Percentiles rank a stretch among this genome's conserved stretches.
Evolutionary conservation across 1,140 invertebrate species (phyloP).

Genomic region (Drosophila jambulina): DNA sequence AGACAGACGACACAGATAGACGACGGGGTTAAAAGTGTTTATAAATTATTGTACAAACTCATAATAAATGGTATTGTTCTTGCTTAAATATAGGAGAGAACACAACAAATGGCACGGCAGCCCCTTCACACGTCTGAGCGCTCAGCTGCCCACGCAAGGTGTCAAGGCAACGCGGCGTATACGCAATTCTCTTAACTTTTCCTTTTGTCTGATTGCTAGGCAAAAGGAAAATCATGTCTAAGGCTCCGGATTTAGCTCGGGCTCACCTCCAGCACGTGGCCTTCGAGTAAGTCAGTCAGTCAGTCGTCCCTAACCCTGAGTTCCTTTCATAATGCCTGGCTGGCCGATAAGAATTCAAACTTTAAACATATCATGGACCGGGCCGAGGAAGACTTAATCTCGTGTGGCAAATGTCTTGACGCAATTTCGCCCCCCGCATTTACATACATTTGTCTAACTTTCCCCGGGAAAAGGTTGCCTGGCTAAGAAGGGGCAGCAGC

Average conservation of each 20-base stretch:
- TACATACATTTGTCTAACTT: conserved; percentile 75
- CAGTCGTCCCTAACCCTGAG: neutral
- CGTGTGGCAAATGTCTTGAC: conserved; percentile 71
- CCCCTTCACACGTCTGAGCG: neutral
- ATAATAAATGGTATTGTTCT: conserved; percentile 50
- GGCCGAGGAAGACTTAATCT: conserved; percentile 57
- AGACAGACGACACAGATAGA: conserved; percentile 47
- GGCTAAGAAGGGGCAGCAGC: conserved; percentile 26
- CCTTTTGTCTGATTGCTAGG: conserved; percentile 30
- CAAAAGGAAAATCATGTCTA: conserved; percentile 29
- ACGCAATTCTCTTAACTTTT: conserved; percentile 49
- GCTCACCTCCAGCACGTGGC: conserved; percentile 31
- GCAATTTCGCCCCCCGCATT: conserved; percentile 58
- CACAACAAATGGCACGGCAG: conserved; percentile 12
- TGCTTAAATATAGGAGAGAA: conserved; percentile 33
- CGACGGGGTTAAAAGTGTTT: conserved; percentile 47
- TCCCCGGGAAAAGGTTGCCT: conserved; percentile 32
- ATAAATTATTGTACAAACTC: conserved; percentile 48
- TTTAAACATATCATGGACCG: conserved; percentile 45
- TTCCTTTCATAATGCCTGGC: conserved; percentile 49
- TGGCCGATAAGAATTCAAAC: conserved; percentile 49
- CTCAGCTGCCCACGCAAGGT: conserved; percentile 40
- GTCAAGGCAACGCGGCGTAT: conserved; percentile 54
- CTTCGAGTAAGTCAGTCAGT: conserved; percentile 2
- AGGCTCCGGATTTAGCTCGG: conserved; percentile 27